Percentiles rank a stretch among this genome's conserved stretches.
These are phyloP conservation scores for Pogonocherus hispidulus DNA, from an alignment of 2,888 invertebrate species.

Conservation along the genomic window DNA sequence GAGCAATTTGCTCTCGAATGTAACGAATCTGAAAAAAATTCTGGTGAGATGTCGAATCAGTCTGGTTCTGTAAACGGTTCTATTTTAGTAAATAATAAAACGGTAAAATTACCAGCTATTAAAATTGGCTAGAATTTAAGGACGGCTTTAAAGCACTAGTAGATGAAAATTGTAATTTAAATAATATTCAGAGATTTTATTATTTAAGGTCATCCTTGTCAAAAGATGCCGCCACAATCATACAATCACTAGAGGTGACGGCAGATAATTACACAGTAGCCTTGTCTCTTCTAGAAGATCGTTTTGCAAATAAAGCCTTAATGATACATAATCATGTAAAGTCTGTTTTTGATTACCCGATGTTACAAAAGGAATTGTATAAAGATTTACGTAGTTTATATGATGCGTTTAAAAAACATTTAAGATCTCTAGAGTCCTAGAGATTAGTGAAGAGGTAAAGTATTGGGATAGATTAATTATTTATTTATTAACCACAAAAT, in stretches of 20 bases:
- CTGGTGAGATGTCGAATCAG: neutral
- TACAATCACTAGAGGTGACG: constrained; percentile 19
- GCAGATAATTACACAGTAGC: constrained; percentile 19
- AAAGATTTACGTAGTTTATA: constrained; percentile 13
- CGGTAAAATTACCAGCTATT: constrained; percentile 28
- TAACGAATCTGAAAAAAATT: no score
- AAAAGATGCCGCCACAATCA: constrained; percentile 6
- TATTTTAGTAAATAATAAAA: neutral
- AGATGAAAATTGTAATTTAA: constrained; percentile 5
- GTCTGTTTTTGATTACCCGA: constrained; percentile 2
- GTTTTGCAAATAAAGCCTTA: constrained; percentile 13
- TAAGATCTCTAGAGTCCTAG: constrained; percentile 18
- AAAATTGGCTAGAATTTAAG: constrained; percentile 36
- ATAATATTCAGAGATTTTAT: constrained; percentile 18
- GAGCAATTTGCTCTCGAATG: neutral
- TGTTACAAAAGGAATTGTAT: constrained; percentile 14
- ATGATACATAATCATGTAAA: constrained; percentile 22
- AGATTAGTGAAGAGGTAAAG: no score
- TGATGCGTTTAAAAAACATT: constrained; percentile 24
- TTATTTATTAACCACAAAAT: no score
- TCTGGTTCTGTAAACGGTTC: neutral
- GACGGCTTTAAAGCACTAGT: constrained; percentile 21
- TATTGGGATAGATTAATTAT: no score
- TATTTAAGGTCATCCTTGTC: constrained; percentile 18
- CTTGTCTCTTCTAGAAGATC: constrained; percentile 3